Evolutionary conservation across 2,888 invertebrate genomes (phyloP).

Genomic region (Drosophila crucigera): DNA sequence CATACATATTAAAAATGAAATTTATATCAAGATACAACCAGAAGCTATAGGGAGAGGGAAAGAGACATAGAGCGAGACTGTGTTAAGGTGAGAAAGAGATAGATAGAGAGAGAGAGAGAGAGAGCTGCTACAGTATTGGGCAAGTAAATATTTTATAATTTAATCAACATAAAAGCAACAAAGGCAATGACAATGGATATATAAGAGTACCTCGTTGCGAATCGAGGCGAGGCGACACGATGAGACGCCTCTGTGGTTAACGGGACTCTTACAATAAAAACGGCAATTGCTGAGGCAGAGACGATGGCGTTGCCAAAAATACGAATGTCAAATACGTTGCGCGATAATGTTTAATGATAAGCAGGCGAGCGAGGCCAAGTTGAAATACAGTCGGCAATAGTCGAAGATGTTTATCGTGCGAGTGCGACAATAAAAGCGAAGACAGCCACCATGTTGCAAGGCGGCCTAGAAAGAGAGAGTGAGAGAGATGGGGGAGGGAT

Average conservation of each 20-base stretch:
- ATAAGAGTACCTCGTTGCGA: constrained; percentile 14
- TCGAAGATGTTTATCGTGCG: constrained; percentile 81
- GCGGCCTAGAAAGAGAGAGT: neutral
- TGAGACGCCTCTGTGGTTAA: constrained; percentile 70
- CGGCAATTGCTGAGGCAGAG: constrained; percentile 15
- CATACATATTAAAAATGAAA: constrained; percentile 60
- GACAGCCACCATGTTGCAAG: constrained; percentile 62
- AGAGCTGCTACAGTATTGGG: constrained; percentile 28
- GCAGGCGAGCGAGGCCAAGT: constrained; percentile 48
- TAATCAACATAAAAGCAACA: constrained; percentile 82
- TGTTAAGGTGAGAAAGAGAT: neutral
- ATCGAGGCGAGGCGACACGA: neutral
- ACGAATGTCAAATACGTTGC: constrained; percentile 70
- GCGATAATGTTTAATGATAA: constrained; percentile 81
- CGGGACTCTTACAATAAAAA: constrained; percentile 69
- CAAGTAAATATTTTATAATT: constrained; percentile 81
- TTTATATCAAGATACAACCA: constrained; percentile 54
- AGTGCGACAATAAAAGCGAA: constrained; percentile 80
- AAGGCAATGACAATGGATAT: constrained; percentile 55
- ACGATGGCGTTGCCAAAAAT: constrained; percentile 45
- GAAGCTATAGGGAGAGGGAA: neutral
- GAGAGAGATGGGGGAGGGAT: too few species aligned
- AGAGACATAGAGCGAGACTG: neutral
- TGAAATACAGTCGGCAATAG: constrained; percentile 79
- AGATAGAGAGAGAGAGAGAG: constrained; percentile 20